A percentile compares a stretch with the other conserved stretches of the same genome.
These are phyloP conservation scores for Neoascia interrupta DNA, from an alignment of 2,888 invertebrate species.

Conservation along the genomic window DNA sequence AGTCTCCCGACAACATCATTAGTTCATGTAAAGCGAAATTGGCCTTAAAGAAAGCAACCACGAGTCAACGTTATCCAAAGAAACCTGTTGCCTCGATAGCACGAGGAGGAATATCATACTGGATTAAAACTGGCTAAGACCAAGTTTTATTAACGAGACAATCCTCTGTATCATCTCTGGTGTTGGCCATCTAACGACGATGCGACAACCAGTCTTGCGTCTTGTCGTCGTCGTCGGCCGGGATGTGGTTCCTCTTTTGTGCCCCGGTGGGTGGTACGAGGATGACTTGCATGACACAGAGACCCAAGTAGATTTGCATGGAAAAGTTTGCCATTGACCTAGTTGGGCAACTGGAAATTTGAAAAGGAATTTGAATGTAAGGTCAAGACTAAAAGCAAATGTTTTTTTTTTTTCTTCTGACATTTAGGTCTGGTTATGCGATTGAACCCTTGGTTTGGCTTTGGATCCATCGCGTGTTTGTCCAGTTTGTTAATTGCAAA, in stretches of 20 bases:
- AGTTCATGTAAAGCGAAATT: slow-evolving; percentile 57
- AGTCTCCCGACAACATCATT: slow-evolving; percentile 52
- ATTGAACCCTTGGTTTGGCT: not conserved
- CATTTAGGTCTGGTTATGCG: too few relatives aligned
- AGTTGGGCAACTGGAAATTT: slow-evolving; percentile 44
- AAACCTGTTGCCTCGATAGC: slow-evolving; percentile 21
- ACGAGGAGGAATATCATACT: too few relatives aligned
- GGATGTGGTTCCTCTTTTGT: not conserved
- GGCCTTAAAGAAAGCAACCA: slow-evolving; percentile 58
- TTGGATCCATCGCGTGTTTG: not conserved
- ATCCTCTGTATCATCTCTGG: slow-evolving; percentile 3
- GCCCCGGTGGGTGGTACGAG: slow-evolving; percentile 1
- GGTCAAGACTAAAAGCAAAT: too few relatives aligned
- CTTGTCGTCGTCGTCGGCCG: not conserved
- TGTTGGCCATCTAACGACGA: slow-evolving; percentile 17
- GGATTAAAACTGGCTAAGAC: slow-evolving; percentile 43
- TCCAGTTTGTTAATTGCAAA: too few relatives aligned
- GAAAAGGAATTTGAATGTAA: slow-evolving; percentile 16
- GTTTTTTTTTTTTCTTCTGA: too few relatives aligned
- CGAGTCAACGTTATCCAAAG: not conserved
- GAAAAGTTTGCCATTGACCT: slow-evolving; percentile 64
- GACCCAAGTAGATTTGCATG: slow-evolving; percentile 45
- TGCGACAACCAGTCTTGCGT: not conserved
- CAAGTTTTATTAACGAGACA: slow-evolving; percentile 37
- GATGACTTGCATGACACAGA: slow-evolving; percentile 22